A percentile compares a stretch with the other conserved stretches of the same genome.
phyloP scores from a whole-genome alignment of 2,888 invertebrate genomes.

The Hypsopygia costalis region DNA sequence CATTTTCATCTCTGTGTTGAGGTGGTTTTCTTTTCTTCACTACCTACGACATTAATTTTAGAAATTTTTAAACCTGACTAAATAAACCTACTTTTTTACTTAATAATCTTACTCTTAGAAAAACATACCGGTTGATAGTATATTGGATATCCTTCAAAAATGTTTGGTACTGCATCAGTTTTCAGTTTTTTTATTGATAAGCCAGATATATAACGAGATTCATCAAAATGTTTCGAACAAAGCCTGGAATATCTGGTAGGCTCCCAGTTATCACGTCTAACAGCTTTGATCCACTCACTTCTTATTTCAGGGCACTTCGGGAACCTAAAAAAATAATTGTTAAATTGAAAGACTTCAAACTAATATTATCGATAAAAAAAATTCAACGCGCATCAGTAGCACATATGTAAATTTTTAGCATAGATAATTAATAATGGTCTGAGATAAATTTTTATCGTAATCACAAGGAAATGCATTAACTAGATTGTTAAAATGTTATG shows the following conservation, averaged over 20 bases:
- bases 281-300: constrained; percentile 5
- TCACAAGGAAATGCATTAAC: background rate
- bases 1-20: background rate
- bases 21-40: background rate
- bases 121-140: constrained; percentile 2
- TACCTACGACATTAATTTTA: background rate
- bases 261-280: constrained; percentile 6
- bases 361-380: constrained; percentile 4
- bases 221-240: constrained; percentile 9
- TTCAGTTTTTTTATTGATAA: constrained; percentile 1
- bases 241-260: constrained; percentile 4
- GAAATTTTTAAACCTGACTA: background rate
- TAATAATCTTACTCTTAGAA: background rate
- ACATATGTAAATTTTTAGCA: background rate
- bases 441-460: background rate
- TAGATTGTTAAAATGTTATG: background rate
- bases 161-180: constrained; percentile 4
- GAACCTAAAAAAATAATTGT: constrained; percentile 6
- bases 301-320: constrained; percentile 7
- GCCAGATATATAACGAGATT: constrained; percentile 1
- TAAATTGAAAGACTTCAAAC: background rate
- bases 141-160: constrained; percentile 5
- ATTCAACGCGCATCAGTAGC: background rate
- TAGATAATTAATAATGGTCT: background rate
- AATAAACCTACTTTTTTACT: background rate